A percentile compares a stretch with the other conserved stretches of the same genome.
Evolutionary conservation across 2,888 invertebrate species (phyloP).

Genomic region (Tinea semifulvella): DNA sequence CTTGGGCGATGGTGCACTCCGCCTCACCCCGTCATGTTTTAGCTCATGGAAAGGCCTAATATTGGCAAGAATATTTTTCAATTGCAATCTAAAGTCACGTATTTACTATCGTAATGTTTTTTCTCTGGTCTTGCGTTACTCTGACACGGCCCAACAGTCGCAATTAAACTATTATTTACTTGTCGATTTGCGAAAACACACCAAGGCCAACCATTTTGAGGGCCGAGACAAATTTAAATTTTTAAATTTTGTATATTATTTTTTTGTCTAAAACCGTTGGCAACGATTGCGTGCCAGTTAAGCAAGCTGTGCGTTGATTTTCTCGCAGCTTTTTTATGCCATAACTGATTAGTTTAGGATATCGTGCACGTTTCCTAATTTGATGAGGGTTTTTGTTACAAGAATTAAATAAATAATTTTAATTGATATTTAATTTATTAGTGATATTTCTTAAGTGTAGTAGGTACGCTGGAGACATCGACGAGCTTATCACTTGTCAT

Average conservation of each 20-base stretch:
- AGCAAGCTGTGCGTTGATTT: conserved; percentile 36
- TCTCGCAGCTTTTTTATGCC: neutral
- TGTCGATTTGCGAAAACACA: conserved; percentile 41
- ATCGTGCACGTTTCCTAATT: too few species aligned
- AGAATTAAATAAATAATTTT: too few species aligned
- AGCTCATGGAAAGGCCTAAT: neutral
- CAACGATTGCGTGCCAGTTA: conserved; percentile 42
- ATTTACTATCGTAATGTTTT: neutral
- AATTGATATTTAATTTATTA: too few species aligned
- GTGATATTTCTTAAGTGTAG: too few species aligned
- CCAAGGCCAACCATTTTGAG: conserved; percentile 45
- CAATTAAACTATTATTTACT: conserved; percentile 34
- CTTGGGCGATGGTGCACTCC: too few species aligned
- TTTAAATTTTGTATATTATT: conserved; percentile 21
- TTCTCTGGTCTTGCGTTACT: conserved; percentile 17
- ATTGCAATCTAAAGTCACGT: conserved; percentile 1
- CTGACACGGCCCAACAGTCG: conserved; percentile 37
- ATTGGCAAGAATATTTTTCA: conserved; percentile 5
- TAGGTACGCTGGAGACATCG: too few species aligned
- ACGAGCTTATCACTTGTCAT: too few species aligned
- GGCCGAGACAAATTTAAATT: conserved; percentile 55
- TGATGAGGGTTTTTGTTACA: too few species aligned
- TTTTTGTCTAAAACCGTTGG: conserved; percentile 23
- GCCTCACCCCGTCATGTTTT: too few species aligned
- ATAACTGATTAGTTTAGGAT: conserved; percentile 1